phyloP scores from a whole-genome alignment of 1,140 invertebrate species.

The Andrena cerasifolii region DNA sequence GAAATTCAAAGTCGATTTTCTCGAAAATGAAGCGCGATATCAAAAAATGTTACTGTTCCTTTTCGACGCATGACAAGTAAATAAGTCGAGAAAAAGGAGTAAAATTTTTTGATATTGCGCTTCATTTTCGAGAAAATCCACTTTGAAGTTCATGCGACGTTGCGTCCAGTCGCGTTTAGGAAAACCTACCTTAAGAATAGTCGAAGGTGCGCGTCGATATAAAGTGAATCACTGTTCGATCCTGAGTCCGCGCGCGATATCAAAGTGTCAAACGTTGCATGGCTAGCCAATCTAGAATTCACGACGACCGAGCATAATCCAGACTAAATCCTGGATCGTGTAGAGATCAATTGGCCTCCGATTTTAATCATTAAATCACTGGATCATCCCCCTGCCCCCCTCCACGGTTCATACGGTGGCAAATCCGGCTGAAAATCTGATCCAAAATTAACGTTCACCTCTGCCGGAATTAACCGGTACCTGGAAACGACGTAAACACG shows the following conservation, averaged over 20 bases:
- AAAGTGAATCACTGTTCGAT: not conserved
- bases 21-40: too few species aligned
- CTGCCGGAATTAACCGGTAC: not conserved
- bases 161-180: too few species aligned
- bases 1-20: too few species aligned
- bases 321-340: slow-evolving; percentile 41
- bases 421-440: slow-evolving; percentile 43
- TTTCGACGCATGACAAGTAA: too few species aligned
- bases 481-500: slow-evolving; percentile 8
- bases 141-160: too few species aligned
- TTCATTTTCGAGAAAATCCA: too few species aligned
- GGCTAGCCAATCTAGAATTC: slow-evolving; percentile 35
- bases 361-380: slow-evolving; percentile 51
- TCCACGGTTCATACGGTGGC: too few species aligned
- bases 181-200: not conserved
- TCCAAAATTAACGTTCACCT: slow-evolving; percentile 35
- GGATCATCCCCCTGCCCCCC: slow-evolving; percentile 42
- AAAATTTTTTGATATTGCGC: too few species aligned
- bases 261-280: slow-evolving; percentile 37
- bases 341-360: slow-evolving; percentile 21
- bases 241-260: not conserved
- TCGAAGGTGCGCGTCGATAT: not conserved
- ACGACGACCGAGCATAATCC: slow-evolving; percentile 38
- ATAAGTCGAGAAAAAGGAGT: too few species aligned
- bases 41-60: too few species aligned